phyloP scores from a whole-genome alignment of 2,888 invertebrate species.

The Iphiclides podalirius region DNA sequence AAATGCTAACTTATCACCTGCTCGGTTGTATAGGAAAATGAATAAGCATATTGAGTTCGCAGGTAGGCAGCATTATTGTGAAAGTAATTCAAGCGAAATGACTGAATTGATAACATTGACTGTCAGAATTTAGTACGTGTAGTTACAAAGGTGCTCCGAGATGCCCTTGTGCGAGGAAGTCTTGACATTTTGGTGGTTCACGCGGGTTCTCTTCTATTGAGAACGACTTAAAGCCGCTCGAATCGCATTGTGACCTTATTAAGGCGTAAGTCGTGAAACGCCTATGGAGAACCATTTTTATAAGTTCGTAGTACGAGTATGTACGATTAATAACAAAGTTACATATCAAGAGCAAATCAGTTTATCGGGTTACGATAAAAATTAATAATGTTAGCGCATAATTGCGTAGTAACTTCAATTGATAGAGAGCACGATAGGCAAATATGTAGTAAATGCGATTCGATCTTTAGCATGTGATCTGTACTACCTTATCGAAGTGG shows the following conservation, averaged over 20 bases:
- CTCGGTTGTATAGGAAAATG: too few species aligned
- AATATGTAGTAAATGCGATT: conserved; percentile 1
- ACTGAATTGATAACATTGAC: too few species aligned
- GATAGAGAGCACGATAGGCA: conserved; percentile 12
- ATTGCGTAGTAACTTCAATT: conserved; percentile 9
- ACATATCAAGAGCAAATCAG: conserved; percentile 11
- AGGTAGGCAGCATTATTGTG: too few species aligned
- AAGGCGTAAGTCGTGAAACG: conserved; percentile 21
- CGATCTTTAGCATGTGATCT: not conserved
- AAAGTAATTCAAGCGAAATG: too few species aligned
- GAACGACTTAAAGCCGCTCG: conserved; percentile 4
- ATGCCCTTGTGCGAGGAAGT: conserved; percentile 15
- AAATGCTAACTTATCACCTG: too few species aligned
- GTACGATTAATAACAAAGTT: not conserved
- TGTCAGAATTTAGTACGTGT: too few species aligned
- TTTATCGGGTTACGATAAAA: conserved; percentile 4
- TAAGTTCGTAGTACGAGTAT: conserved; percentile 1
- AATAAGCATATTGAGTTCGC: too few species aligned
- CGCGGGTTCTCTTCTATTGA: conserved; percentile 3
- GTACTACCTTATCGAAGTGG: conserved; percentile 18
- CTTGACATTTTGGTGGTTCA: conserved; percentile 21
- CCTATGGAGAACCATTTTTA: conserved; percentile 16
- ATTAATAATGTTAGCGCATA: conserved; percentile 10
- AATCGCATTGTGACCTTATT: conserved; percentile 19
- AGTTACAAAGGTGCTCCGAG: conserved; percentile 1